A percentile compares a stretch with the other conserved stretches of the same genome.
Evolutionary conservation across 2,888 invertebrate genomes (phyloP).

Genomic region (Papilio protenor): DNA sequence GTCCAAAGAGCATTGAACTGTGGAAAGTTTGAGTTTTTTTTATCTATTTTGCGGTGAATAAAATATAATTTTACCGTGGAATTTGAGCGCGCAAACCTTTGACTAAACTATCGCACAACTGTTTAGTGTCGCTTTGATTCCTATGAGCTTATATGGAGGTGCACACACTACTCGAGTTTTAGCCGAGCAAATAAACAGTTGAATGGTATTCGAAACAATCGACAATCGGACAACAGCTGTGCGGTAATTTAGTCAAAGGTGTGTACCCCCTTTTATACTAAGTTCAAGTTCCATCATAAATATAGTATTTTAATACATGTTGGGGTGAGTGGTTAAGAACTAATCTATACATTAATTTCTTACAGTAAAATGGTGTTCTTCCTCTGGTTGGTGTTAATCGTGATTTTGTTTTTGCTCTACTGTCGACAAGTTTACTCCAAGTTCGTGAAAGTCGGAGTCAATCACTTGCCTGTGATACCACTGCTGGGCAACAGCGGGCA

Average conservation of each 20-base stretch:
- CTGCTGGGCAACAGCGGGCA: conserved; percentile 47
- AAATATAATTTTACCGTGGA: not conserved
- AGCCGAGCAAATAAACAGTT: too few species aligned
- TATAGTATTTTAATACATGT: too few species aligned
- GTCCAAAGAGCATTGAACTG: not conserved
- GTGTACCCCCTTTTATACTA: too few species aligned
- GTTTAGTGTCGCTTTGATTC: too few species aligned
- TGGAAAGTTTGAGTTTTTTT: not conserved
- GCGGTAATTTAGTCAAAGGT: too few species aligned
- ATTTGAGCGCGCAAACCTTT: not conserved
- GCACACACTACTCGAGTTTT: too few species aligned
- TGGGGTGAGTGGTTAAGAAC: too few species aligned
- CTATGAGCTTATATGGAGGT: too few species aligned
- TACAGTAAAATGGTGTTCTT: conserved; percentile 38
- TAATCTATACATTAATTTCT: not conserved
- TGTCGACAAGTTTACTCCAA: conserved; percentile 40
- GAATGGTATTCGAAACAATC: too few species aligned
- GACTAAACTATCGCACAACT: not conserved
- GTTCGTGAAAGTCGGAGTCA: conserved; percentile 47
- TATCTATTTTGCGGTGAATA: not conserved
- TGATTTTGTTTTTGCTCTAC: conserved; percentile 42
- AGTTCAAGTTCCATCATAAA: too few species aligned
- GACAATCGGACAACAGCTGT: too few species aligned
- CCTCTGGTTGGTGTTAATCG: conserved; percentile 42
- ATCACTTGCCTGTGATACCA: conserved; percentile 46